These are phyloP conservation scores for Sarcophaga bullata DNA, from an alignment of 1,140 invertebrate species.

Conservation along the genomic window DNA sequence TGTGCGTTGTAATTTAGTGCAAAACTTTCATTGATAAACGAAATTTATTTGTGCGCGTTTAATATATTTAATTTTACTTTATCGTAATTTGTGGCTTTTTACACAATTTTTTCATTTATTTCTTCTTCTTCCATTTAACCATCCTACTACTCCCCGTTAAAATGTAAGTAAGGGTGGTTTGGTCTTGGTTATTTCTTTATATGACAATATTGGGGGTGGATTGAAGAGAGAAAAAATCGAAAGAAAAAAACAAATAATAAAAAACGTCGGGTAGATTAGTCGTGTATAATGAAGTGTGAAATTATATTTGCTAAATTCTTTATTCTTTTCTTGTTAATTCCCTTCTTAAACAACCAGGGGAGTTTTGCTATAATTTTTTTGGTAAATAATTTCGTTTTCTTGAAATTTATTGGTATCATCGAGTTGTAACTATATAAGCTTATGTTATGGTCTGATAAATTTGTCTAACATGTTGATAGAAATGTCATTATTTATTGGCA, in stretches of 20 bases:
- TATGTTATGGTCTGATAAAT: constrained; percentile 36
- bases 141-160: too few species aligned
- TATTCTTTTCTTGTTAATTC: not conserved
- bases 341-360: not conserved
- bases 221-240: too few species aligned
- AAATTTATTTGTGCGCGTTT: constrained; percentile 27
- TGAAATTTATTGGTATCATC: constrained; percentile 27
- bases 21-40: constrained; percentile 29
- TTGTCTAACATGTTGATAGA: constrained; percentile 36
- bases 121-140: too few species aligned
- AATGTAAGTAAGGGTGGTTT: not conserved
- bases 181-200: not conserved
- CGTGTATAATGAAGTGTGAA: constrained; percentile 40
- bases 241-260: too few species aligned
- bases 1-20: constrained; percentile 35
- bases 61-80: constrained; percentile 38
- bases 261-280: constrained; percentile 25
- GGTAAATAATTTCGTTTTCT: not conserved
- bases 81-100: constrained; percentile 37
- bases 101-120: constrained; percentile 3
- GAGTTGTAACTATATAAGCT: constrained; percentile 27
- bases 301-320: constrained; percentile 34
- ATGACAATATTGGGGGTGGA: too few species aligned
- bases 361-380: not conserved
- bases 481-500: constrained; percentile 29